A percentile compares a stretch with the other conserved stretches of the same genome.
Conservation (phyloP, 2,113 vertebrate species). For the Sinocyclocheilus maitianheensis region DNA sequence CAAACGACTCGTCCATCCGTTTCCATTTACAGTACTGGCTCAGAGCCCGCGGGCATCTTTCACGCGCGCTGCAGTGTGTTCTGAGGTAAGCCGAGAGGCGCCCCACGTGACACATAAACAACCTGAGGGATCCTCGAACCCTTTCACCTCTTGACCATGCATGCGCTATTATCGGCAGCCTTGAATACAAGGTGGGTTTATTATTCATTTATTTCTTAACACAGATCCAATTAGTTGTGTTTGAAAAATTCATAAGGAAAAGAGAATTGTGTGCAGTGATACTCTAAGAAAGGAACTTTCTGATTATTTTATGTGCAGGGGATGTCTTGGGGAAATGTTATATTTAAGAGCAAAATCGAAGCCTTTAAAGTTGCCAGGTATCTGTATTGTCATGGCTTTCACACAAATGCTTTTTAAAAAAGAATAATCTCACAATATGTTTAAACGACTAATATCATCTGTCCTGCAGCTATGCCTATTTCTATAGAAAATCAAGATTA, state of each 20-base stretch:
- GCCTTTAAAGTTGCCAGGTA: background rate
- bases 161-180: background rate
- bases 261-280: constrained; percentile 4
- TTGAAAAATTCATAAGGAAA: constrained; percentile 19
- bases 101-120: constrained; percentile 28
- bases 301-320: background rate
- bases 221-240: constrained; percentile 19
- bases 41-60: constrained; percentile 41
- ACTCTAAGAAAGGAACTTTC: constrained; percentile 1
- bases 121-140: constrained; percentile 21
- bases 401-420: background rate
- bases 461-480: background rate
- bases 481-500: background rate
- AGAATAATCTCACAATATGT: background rate
- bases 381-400: background rate
- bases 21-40: constrained; percentile 37
- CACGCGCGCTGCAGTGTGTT: constrained; percentile 50
- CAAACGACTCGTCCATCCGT: constrained; percentile 32
- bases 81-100: constrained; percentile 21
- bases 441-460: background rate
- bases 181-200: background rate
- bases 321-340: background rate
- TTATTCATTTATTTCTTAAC: constrained; percentile 36
- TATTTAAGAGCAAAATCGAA: background rate
- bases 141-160: constrained; percentile 12